Percentiles rank a stretch among this genome's conserved stretches.
These are phyloP conservation scores for Astyanax mexicanus DNA, from an alignment of 2,797 vertebrate species.

Conservation along the genomic window DNA sequence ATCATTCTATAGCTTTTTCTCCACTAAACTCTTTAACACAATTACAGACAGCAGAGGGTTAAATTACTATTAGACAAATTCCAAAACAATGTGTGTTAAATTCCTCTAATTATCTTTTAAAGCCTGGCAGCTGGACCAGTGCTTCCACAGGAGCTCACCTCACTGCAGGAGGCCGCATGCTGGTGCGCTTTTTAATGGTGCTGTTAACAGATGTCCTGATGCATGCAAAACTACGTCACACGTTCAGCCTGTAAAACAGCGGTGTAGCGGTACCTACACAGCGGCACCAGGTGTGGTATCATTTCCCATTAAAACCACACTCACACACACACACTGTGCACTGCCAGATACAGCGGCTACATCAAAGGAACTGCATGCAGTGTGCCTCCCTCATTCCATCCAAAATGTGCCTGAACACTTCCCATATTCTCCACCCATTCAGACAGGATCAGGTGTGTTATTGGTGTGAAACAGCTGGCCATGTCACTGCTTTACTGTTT, in stretches of 20 bases:
- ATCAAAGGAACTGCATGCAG: constrained; percentile 1
- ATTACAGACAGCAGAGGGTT: neutral
- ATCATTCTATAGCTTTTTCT: neutral
- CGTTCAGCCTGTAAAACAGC: constrained; percentile 62
- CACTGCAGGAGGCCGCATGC: constrained; percentile 52
- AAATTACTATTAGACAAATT: neutral
- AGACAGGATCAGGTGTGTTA: constrained; percentile 6
- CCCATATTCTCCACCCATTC: neutral
- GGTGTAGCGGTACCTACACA: constrained; percentile 6
- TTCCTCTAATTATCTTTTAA: constrained; percentile 68
- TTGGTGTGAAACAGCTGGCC: neutral
- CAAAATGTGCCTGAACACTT: neutral
- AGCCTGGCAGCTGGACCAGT: constrained; percentile 25
- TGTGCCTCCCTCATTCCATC: neutral
- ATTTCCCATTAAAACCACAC: neutral
- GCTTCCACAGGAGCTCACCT: constrained; percentile 32
- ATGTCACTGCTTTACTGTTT: constrained; percentile 11
- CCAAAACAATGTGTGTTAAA: constrained; percentile 6
- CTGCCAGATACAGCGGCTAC: neutral
- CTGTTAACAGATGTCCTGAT: constrained; percentile 25
- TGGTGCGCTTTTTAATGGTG: neutral
- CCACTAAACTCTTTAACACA: neutral
- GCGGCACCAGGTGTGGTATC: constrained; percentile 52
- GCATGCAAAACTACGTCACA: constrained; percentile 64
- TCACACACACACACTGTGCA: neutral